These are phyloP conservation scores for Lepilemur septentrionalis DNA, from an alignment of 2,797 vertebrate genomes.

Conservation along the genomic window DNA sequence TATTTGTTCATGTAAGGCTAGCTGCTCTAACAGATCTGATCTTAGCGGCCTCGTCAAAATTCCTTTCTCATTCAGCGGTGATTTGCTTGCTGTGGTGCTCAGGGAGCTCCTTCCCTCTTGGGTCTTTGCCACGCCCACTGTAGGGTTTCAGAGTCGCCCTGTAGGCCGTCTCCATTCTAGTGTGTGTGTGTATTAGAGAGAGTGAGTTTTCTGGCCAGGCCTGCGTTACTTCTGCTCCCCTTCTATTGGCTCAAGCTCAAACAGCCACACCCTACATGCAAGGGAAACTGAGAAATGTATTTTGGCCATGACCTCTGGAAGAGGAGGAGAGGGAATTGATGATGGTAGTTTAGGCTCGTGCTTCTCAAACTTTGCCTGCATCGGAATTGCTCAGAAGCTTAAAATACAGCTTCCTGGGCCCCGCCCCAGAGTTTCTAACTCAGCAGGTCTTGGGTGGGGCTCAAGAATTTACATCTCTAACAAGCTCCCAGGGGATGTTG, in stretches of 20 bases:
- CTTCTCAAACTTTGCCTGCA: neutral
- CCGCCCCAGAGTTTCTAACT: neutral
- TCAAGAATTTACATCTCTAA: neutral
- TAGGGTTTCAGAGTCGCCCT: neutral
- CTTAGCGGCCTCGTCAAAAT: neutral
- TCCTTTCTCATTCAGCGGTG: neutral
- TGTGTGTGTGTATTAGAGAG: fast-evolving
- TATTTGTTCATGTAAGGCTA: neutral
- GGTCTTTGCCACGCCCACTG: neutral
- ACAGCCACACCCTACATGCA: neutral
- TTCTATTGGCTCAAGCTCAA: neutral
- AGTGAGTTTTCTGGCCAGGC: neutral
- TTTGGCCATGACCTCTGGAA: neutral
- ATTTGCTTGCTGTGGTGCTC: neutral
- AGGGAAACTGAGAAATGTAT: neutral
- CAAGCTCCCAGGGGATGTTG: neutral
- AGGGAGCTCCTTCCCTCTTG: neutral
- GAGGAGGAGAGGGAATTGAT: neutral
- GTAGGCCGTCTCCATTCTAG: neutral
- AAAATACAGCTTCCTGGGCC: neutral
- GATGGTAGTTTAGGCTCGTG: neutral
- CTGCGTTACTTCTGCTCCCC: neutral
- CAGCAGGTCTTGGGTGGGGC: neutral
- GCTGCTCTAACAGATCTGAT: neutral
- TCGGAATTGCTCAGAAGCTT: neutral